Percentiles rank a stretch among this genome's conserved stretches.
phyloP scores from a whole-genome alignment of 2,113 vertebrate species.

The Ia io region DNA sequence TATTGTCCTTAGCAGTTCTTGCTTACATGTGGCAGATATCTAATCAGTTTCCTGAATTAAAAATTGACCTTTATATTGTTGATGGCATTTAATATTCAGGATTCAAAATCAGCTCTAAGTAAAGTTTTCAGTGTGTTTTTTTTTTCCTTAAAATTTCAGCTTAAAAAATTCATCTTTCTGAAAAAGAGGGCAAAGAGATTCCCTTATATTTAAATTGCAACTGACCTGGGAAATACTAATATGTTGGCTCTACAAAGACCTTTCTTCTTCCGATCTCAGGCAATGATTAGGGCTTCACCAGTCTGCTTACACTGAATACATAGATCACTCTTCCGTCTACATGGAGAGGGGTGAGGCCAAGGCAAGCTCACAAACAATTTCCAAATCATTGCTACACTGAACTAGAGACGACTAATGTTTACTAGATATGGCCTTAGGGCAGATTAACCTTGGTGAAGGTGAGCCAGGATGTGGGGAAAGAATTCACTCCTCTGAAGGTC shows the following conservation, averaged over 20 bases:
- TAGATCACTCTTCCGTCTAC: neutral
- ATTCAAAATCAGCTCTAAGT: neutral
- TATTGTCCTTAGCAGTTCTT: neutral
- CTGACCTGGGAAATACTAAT: neutral
- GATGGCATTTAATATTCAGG: neutral
- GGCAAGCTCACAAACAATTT: neutral
- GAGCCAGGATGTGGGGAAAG: neutral
- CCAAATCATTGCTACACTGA: neutral
- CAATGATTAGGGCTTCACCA: neutral
- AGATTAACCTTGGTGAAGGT: neutral
- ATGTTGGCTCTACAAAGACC: neutral
- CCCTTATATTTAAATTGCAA: neutral
- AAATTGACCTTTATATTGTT: slow-evolving; percentile 22
- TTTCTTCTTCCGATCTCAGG: neutral
- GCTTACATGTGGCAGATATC: neutral
- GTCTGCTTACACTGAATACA: neutral
- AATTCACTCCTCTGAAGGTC: neutral
- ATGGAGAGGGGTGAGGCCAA: neutral
- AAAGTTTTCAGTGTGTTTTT: slow-evolving; percentile 16
- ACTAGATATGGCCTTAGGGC: neutral
- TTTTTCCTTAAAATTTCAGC: slow-evolving; percentile 14
- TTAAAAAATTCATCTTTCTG: neutral
- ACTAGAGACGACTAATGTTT: neutral
- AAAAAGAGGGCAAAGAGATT: neutral
- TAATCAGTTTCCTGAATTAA: slow-evolving; percentile 25